Evolutionary conservation across 1,140 invertebrate genomes (phyloP).

Genomic region (Papilio polyxenes): DNA sequence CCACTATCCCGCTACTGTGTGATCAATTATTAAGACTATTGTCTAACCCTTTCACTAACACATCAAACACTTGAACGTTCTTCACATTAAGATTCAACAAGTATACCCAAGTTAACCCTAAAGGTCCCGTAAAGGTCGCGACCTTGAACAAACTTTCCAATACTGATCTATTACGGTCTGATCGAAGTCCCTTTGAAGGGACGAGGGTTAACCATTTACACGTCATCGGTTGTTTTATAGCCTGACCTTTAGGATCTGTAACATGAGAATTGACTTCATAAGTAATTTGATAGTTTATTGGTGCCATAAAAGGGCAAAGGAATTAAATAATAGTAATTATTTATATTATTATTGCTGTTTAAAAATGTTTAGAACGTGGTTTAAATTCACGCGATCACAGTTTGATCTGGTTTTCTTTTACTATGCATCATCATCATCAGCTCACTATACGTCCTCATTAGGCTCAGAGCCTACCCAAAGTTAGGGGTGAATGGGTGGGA

Average conservation of each 20-base stretch:
- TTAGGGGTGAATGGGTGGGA: no score
- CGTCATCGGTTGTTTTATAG: not conserved
- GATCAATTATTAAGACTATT: conserved; percentile 19
- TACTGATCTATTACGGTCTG: conserved; percentile 30
- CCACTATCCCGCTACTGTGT: not conserved
- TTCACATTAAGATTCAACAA: conserved; percentile 31
- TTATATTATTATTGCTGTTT: no score
- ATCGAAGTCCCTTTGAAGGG: conserved; percentile 29
- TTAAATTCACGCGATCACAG: no score
- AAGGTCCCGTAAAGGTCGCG: conserved; percentile 12
- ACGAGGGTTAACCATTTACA: conserved; percentile 21
- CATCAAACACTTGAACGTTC: not conserved
- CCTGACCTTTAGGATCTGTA: not conserved
- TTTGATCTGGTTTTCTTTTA: no score
- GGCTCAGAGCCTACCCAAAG: no score
- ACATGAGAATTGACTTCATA: not conserved
- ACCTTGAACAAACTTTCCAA: conserved; percentile 37
- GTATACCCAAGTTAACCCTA: conserved; percentile 25
- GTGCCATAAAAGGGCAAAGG: no score
- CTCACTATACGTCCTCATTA: no score
- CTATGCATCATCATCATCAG: no score
- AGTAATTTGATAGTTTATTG: not conserved
- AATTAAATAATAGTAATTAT: no score
- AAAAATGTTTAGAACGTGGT: no score
- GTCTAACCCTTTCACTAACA: conserved; percentile 14